These are phyloP conservation scores for Isoperla grammatica DNA, from an alignment of 2,888 invertebrate genomes.

Conservation along the genomic window DNA sequence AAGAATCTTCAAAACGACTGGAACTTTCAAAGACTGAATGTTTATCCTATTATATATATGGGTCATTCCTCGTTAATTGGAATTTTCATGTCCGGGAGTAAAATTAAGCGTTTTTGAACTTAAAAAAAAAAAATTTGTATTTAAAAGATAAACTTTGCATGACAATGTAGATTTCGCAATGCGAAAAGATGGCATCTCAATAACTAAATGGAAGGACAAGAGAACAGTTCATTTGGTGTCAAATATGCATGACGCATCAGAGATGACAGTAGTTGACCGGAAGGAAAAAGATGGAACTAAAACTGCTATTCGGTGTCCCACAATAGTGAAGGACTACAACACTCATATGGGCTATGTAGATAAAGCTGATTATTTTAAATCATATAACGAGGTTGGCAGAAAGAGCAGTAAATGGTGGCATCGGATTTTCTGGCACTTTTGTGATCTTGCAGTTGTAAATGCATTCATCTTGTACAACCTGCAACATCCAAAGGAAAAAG, in stretches of 20 bases:
- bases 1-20: too few species aligned
- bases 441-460: not conserved
- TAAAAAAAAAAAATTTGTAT: too few species aligned
- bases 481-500: not conserved
- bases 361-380: not conserved
- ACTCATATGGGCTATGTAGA: constrained; percentile 2
- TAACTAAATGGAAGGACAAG: constrained; percentile 4
- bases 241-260: not conserved
- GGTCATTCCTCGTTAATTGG: too few species aligned
- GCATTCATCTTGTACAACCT: not conserved
- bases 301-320: not conserved
- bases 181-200: too few species aligned
- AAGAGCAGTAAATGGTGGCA: constrained; percentile 1
- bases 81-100: too few species aligned
- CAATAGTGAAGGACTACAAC: not conserved
- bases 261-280: not conserved
- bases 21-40: too few species aligned
- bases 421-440: not conserved
- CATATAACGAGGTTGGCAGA: not conserved
- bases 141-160: too few species aligned
- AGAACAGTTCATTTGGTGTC: not conserved
- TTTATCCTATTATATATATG: too few species aligned
- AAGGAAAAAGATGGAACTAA: not conserved
- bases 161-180: too few species aligned
- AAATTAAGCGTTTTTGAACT: too few species aligned